These are phyloP conservation scores for Trichechus manatus DNA, from an alignment of 2,113 vertebrate species.

Conservation along the genomic window DNA sequence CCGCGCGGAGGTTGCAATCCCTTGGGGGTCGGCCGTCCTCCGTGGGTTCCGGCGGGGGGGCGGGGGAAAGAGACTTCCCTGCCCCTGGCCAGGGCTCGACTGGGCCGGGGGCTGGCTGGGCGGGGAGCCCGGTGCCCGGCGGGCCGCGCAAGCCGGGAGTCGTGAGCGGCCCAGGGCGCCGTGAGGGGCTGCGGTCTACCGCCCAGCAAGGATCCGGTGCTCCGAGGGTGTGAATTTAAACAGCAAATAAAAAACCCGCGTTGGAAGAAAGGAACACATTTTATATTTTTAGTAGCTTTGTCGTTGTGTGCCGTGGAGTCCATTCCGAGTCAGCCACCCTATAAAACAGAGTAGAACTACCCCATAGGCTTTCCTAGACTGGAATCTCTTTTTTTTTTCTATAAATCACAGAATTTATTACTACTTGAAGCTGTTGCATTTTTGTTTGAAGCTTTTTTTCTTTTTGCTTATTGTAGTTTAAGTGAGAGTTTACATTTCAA, in stretches of 20 bases:
- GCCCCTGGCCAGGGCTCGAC: background rate
- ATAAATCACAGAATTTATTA: too few relatives aligned
- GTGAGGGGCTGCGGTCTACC: background rate
- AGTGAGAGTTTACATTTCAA: too few relatives aligned
- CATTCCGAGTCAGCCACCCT: too few relatives aligned
- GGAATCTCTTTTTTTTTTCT: too few relatives aligned
- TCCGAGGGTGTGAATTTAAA: too few relatives aligned
- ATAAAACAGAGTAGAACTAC: too few relatives aligned
- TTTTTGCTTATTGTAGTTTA: too few relatives aligned
- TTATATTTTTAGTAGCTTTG: background rate
- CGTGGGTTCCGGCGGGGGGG: background rate
- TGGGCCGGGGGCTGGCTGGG: too few relatives aligned
- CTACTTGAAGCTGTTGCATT: too few relatives aligned
- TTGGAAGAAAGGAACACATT: background rate
- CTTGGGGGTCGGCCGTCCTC: background rate
- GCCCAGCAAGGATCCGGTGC: background rate
- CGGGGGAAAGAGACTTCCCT: background rate
- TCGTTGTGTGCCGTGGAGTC: background rate
- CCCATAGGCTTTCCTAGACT: too few relatives aligned
- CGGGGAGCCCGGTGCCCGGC: background rate
- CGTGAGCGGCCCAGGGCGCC: background rate
- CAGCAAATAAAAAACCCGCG: accelerated
- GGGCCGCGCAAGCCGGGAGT: background rate
- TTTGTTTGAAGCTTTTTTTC: too few relatives aligned
- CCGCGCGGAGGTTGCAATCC: accelerated